Base-by-base conservation (phyloP, 2,888 invertebrate species). In the Aproaerema taeniolella region DNA sequence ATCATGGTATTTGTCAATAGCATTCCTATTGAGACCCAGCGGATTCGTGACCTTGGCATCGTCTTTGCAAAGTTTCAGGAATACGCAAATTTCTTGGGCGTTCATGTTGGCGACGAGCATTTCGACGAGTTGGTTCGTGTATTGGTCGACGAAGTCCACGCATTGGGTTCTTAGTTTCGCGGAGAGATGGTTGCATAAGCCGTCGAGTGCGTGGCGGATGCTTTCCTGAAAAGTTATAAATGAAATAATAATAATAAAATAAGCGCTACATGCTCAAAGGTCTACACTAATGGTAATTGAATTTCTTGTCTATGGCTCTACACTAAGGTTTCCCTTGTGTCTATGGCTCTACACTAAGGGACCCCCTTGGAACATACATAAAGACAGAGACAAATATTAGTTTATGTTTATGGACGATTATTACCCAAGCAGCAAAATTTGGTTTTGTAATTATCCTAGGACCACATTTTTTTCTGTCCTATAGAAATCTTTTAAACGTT, bases 61-160 rank as follows among this genome's bases (percentile, higher is more conserved):
- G 32, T 47, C 7, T 26, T 29, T 75, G 65, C 96, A 96, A 8
- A 95, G 77, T 58, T 93, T 91, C 41, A 96, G 73, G 55, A 90
- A 92, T 0, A 90, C 90, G 62, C 96, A 96, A 28, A 95, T 90
- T 78, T 95, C 92, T 38, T 82, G 78, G 0, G 83, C 61, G 54
- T 78, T 53, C 54, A 95, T 89, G 61, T 96, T 92, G 10, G 92
- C 91, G 1, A 94, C 72, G 9, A 96, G 65, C 91, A 93, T 91
- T 52, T 95, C 93, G 6, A 95, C 80, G 15, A 96, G 78, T 61
- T 93, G 91, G 33, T 91, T 88, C 6, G 92, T 90, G 74, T 96
- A 96, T 0, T 89, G 88, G 49, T 92, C 87, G 1, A 96, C 92
- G 53, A 96, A 94, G 57, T 91, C 90, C 0, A 88, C 75, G 66